These are phyloP conservation scores for Chamaetylas fuelleborni DNA, from an alignment of 2,113 vertebrate genomes.

Conservation along the genomic window DNA sequence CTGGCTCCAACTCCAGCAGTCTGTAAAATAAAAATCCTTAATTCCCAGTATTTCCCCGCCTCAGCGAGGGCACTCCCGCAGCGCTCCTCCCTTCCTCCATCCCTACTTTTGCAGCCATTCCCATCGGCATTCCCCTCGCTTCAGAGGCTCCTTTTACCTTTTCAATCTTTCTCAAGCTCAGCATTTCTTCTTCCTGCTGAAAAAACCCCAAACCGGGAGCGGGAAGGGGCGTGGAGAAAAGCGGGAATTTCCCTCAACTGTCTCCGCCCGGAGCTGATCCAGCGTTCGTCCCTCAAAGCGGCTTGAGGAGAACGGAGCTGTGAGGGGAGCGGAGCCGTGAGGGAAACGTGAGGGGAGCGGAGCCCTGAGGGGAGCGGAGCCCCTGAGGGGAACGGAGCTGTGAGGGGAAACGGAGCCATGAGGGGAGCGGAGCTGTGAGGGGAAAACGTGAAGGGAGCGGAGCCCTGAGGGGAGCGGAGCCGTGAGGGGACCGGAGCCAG, in stretches of 20 bases:
- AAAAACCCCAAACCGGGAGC: not conserved
- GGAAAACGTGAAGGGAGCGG: no score
- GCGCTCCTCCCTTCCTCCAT: not conserved
- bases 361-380: no score
- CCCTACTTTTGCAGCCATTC: not conserved
- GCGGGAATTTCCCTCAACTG: not conserved
- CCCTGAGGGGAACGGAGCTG: no score
- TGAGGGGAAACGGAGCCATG: no score
- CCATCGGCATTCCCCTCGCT: accelerated
- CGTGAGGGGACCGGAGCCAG: not conserved
- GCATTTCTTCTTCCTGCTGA: not conserved
- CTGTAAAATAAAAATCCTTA: not conserved
- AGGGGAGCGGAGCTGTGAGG: no score
- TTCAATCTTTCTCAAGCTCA: not conserved
- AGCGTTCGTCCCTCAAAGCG: no score
- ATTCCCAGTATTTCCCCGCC: not conserved
- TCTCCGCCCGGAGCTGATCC: not conserved
- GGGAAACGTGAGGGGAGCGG: no score
- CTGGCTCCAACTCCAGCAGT: no score
- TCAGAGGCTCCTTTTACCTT: not conserved
- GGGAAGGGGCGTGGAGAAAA: not conserved
- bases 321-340: no score
- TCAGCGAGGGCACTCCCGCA: accelerated
- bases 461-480: no score
- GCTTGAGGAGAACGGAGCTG: no score